Evolutionary conservation across 2,888 invertebrate species (phyloP), one percentile per base, ranked within the genome.

Genomic region (Orthosia gracilis): DNA sequence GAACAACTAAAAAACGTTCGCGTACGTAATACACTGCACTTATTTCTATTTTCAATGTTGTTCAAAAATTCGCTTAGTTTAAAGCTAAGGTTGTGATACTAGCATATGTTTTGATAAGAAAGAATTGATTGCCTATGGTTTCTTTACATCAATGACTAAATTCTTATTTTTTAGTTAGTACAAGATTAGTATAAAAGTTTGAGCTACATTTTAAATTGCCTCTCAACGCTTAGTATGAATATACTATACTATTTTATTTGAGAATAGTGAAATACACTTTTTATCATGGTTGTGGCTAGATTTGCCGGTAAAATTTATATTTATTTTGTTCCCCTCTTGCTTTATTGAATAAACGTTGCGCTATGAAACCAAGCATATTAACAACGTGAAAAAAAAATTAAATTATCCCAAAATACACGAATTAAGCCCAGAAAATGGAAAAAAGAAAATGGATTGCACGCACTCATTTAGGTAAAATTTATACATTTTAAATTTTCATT

Each of bases 171-270:
- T 58, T 31, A 70, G 69, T 83, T 83, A 80, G 83, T 73, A 64
- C 23, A 31, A 58, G 9, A 80, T 68, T 68, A 68, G 40, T 64
- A 54, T 55, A 15, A 57, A 61, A 54, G 50, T 67, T 72, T 72
- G 73, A 80, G 62, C 69, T 83, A 66, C 17, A 65, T 58, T 79
- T 61, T 13, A 52, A 64, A 73, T 67, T 75, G 78, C 80, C 73
- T 84, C 80, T 83, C 40, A 65, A 68, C 57, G 67, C 77, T 75
- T 68, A 69, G 18, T 64, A 62, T 63, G 40, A 61, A 58, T 3
- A 66, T 52, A 74, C 21, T 7, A 40, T 50, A 18, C 17, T 45
- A 58, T 52, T 73, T 50, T 54, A 69, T 55, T 21, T 47, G n/a
- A 54, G 31, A 61, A 59, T n/a, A 26, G 21, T 45, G 23, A 13